Conservation (phyloP, 30 jellyfish, hydroid and myxozoan genomes). For the Cassiopea xamachana region DNA sequence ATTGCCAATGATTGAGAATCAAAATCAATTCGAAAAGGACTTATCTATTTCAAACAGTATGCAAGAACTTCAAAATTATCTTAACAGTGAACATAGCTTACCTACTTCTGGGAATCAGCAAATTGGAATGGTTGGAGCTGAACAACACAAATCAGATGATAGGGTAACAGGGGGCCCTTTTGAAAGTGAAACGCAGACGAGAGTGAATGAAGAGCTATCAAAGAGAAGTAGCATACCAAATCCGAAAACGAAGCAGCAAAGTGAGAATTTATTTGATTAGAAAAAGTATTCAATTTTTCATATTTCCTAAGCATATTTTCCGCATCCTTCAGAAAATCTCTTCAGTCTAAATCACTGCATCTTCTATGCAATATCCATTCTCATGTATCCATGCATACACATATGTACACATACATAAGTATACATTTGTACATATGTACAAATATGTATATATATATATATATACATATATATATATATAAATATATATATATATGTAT, state of each 20-base stretch:
- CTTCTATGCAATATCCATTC: too few relatives aligned
- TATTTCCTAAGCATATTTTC: too few relatives aligned
- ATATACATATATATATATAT: too few relatives aligned
- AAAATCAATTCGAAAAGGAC: not conserved
- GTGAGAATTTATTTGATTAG: slow-evolving; percentile 7
- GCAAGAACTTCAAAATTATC: slow-evolving; percentile 58
- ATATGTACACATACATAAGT: too few relatives aligned
- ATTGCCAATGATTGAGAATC: slow-evolving; percentile 9
- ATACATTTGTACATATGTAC: too few relatives aligned
- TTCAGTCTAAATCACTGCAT: too few relatives aligned
- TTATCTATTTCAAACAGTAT: slow-evolving; percentile 9
- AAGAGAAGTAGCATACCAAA: slow-evolving; percentile 42
- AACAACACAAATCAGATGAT: not conserved
- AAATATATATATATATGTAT: too few relatives aligned
- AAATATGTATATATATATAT: too few relatives aligned
- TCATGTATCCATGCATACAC: too few relatives aligned
- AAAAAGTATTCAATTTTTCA: too few relatives aligned
- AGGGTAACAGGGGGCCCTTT: slow-evolving; percentile 11
- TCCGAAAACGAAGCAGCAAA: slow-evolving; percentile 9
- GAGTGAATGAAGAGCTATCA: not conserved
- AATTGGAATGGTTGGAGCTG: slow-evolving; percentile 17
- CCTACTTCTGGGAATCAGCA: slow-evolving; percentile 29
- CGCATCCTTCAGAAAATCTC: too few relatives aligned
- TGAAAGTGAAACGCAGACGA: not conserved
- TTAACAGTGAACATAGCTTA: slow-evolving; percentile 48